A percentile compares a stretch with the other conserved stretches of the same genome.
These are phyloP conservation scores for Dolichomitus sp. DNA, from an alignment of 2,888 invertebrate genomes.

Conservation along the genomic window DNA sequence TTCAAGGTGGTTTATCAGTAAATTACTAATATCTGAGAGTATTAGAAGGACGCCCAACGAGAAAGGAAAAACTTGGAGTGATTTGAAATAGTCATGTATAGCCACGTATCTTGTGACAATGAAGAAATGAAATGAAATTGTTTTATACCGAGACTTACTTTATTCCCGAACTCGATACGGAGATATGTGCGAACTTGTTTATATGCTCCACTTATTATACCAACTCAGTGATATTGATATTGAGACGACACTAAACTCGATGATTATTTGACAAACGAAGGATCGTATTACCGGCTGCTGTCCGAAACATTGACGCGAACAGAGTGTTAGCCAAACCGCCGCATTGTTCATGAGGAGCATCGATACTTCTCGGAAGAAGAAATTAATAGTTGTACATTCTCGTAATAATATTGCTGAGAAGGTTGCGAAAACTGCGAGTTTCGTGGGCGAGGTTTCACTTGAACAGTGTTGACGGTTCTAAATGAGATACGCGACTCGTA, in stretches of 20 bases:
- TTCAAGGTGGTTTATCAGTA: slow-evolving; percentile 5
- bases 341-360: slow-evolving; percentile 50
- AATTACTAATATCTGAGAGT: slow-evolving; percentile 37
- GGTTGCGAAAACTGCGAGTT: slow-evolving; percentile 10
- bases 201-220: slow-evolving; percentile 39
- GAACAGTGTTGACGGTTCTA: slow-evolving; percentile 69
- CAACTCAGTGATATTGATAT: slow-evolving; percentile 59
- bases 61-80: slow-evolving; percentile 16
- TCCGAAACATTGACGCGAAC: slow-evolving; percentile 50
- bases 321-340: slow-evolving; percentile 33
- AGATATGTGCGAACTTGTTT: slow-evolving; percentile 36
- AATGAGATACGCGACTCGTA: slow-evolving; percentile 50
- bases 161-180: slow-evolving; percentile 52
- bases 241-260: slow-evolving; percentile 48
- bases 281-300: slow-evolving; percentile 66
- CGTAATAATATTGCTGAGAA: slow-evolving; percentile 49
- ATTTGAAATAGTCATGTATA: slow-evolving; percentile 45
- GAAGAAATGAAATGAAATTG: slow-evolving; percentile 48
- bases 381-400: slow-evolving; percentile 54
- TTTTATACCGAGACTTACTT: slow-evolving; percentile 59
- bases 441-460: slow-evolving; percentile 52
- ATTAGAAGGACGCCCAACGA: slow-evolving; percentile 34
- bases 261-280: slow-evolving; percentile 59
- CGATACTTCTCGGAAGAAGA: slow-evolving; percentile 36
- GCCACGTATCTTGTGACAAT: slow-evolving; percentile 48